Percentiles rank a stretch among this genome's conserved stretches.
These are phyloP conservation scores for Cossypha dichroa DNA, from an alignment of 2,797 vertebrate genomes.

Conservation along the genomic window DNA sequence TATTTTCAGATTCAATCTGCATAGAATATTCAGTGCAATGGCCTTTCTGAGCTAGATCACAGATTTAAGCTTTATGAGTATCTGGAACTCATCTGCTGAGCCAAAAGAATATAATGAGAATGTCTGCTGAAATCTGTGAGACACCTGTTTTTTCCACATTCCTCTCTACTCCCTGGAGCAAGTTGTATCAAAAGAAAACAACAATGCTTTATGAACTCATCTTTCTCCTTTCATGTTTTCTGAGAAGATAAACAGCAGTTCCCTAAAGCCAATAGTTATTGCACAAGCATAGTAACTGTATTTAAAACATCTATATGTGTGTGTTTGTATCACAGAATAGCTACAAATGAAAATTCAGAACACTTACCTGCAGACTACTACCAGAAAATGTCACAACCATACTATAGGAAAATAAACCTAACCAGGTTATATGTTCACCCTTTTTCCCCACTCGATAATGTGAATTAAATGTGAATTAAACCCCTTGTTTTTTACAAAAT, in stretches of 20 bases:
- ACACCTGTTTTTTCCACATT: constrained; percentile 57
- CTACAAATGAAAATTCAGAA: neutral
- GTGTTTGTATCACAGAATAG: neutral
- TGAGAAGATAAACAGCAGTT: constrained; percentile 19
- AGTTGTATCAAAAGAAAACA: constrained; percentile 60
- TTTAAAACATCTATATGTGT: neutral
- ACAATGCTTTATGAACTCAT: constrained; percentile 21
- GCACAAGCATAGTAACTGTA: neutral
- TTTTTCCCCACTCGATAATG: neutral
- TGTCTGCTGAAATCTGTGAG: constrained; percentile 43
- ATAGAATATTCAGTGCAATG: neutral
- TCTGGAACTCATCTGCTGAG: constrained; percentile 27
- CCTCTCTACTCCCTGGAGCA: constrained; percentile 47
- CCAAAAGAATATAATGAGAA: neutral
- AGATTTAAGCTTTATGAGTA: neutral
- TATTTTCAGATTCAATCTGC: neutral
- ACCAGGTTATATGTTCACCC: neutral
- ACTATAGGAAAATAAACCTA: neutral
- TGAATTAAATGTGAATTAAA: neutral
- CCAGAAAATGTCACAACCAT: neutral
- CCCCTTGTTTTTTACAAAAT: fast-evolving
- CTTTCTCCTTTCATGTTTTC: constrained; percentile 53
- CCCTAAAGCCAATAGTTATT: constrained; percentile 1
- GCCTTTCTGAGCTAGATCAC: neutral
- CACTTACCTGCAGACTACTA: neutral